Evolutionary conservation across 2,113 vertebrate species (phyloP).

Genomic region (Elaphurus davidianus): DNA sequence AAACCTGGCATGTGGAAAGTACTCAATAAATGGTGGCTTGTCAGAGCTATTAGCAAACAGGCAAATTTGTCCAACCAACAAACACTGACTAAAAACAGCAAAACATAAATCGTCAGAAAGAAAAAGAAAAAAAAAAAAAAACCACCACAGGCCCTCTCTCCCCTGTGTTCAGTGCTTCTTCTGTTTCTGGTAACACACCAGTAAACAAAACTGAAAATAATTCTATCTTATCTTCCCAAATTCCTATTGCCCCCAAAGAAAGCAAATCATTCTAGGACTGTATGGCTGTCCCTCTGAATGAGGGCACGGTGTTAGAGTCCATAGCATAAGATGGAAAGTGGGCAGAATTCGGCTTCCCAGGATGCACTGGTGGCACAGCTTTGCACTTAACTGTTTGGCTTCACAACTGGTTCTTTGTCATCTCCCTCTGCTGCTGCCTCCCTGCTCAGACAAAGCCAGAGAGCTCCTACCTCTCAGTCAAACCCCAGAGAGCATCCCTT

Average conservation of each 20-base stretch:
- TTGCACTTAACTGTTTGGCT: background rate
- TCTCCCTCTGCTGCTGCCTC: background rate
- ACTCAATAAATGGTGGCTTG: background rate
- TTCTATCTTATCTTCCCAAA: background rate
- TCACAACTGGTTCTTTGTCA: background rate
- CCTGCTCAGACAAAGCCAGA: background rate
- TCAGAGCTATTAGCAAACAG: background rate
- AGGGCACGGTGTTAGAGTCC: background rate
- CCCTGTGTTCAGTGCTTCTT: background rate
- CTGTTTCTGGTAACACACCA: background rate
- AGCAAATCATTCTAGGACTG: background rate
- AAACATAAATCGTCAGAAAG: background rate
- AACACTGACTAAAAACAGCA: background rate
- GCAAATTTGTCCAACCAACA: background rate
- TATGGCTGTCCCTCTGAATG: background rate
- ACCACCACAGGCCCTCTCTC: background rate
- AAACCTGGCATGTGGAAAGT: background rate
- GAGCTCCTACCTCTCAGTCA: background rate
- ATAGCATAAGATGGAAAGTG: fast-evolving
- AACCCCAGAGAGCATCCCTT: background rate
- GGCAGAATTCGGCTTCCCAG: background rate
- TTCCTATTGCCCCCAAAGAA: background rate
- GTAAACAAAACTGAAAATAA: background rate
- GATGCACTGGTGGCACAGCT: background rate
- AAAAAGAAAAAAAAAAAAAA: background rate